A percentile compares a stretch with the other conserved stretches of the same genome.
Evolutionary conservation across 2,113 vertebrate species (phyloP).

Genomic region (Rutilus rutilus): DNA sequence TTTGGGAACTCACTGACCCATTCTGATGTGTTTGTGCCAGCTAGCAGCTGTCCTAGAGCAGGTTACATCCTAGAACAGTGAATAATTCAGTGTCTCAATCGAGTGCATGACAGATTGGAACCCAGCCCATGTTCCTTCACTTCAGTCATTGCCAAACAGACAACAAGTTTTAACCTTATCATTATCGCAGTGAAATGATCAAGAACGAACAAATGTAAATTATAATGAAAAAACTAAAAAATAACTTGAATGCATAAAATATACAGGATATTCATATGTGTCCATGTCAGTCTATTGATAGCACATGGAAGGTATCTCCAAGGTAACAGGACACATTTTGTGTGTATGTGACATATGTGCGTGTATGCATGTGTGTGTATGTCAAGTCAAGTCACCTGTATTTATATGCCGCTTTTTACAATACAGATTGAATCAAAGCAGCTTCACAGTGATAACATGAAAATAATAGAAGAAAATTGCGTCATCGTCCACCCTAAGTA

Average conservation of each 20-base stretch:
- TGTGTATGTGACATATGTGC: slow-evolving; percentile 18
- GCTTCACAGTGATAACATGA: too few relatives aligned
- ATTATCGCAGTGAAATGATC: slow-evolving; percentile 32
- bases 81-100: slow-evolving; percentile 48
- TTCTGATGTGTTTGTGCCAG: slow-evolving; percentile 23
- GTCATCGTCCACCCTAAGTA: too few relatives aligned
- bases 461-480: too few relatives aligned
- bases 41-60: slow-evolving; percentile 46
- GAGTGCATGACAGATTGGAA: slow-evolving; percentile 45
- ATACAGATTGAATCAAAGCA: too few relatives aligned
- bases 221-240: background rate
- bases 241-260: slow-evolving; percentile 26
- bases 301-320: slow-evolving; percentile 50
- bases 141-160: slow-evolving; percentile 39
- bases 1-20: slow-evolving; percentile 33
- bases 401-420: too few relatives aligned
- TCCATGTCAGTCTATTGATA: slow-evolving; percentile 52
- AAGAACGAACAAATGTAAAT: background rate
- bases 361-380: slow-evolving; percentile 36
- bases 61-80: slow-evolving; percentile 40
- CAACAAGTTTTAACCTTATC: slow-evolving; percentile 30
- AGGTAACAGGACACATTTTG: slow-evolving; percentile 48
- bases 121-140: slow-evolving; percentile 35
- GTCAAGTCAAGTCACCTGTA: background rate
- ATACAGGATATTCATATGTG: slow-evolving; percentile 15